phyloP scores from a whole-genome alignment of 30 jellyfish, hydroid and myxozoan genomes.

The Calvadosia cruxmelitensis region DNA sequence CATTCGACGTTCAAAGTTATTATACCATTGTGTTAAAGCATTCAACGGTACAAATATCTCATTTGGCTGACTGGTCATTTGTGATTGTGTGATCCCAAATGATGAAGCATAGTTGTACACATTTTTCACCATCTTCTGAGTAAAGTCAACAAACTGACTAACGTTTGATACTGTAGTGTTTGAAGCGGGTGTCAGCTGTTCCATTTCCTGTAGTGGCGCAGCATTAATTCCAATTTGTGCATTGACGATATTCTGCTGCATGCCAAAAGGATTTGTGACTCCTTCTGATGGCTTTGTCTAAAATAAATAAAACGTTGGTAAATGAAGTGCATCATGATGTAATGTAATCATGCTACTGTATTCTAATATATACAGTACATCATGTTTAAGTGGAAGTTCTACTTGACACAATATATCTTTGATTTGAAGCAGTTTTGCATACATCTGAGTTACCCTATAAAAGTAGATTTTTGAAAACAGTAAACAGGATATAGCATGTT shows the following conservation, averaged over 20 bases:
- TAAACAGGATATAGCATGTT: too few relatives aligned
- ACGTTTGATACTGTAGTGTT: conserved; percentile 48
- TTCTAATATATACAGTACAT: too few relatives aligned
- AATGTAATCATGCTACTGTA: too few relatives aligned
- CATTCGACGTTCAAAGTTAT: conserved; percentile 65
- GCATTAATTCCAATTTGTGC: conserved; percentile 77
- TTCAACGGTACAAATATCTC: conserved; percentile 71
- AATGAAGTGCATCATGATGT: too few relatives aligned
- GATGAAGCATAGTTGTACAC: conserved; percentile 71
- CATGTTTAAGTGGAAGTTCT: too few relatives aligned
- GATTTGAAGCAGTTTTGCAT: too few relatives aligned
- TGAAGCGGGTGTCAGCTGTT: conserved; percentile 58
- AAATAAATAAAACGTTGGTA: background rate
- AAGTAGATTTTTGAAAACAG: too few relatives aligned
- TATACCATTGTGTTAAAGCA: conserved; percentile 67
- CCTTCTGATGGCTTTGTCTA: conserved; percentile 50
- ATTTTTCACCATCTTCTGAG: conserved; percentile 69
- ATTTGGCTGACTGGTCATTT: conserved; percentile 53
- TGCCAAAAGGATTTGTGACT: conserved; percentile 41
- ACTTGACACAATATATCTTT: too few relatives aligned
- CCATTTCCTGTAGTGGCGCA: conserved; percentile 54
- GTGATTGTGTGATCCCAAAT: conserved; percentile 64
- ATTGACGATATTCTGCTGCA: background rate
- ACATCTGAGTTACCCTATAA: too few relatives aligned
- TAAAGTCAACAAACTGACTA: conserved; percentile 60